phyloP scores from a whole-genome alignment of 2,113 vertebrate species.

The Arothron firmamentum region DNA sequence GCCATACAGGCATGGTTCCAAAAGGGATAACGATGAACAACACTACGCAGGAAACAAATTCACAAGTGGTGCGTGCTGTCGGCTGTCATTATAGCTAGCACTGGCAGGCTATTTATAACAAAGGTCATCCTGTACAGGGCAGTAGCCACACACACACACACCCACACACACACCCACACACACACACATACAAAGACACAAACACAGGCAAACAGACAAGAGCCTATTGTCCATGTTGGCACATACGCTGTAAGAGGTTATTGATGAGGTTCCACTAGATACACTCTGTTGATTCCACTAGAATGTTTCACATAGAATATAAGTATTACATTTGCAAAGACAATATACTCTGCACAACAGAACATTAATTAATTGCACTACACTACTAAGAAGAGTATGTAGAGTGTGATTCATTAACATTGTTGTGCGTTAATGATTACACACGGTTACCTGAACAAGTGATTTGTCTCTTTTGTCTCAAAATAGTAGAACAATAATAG shows the following conservation, averaged over 20 bases:
- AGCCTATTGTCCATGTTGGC: slow-evolving; percentile 53
- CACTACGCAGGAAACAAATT: slow-evolving; percentile 75
- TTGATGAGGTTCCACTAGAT: slow-evolving; percentile 65
- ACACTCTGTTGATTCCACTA: slow-evolving; percentile 37
- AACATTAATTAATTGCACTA: no score
- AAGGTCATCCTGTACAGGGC: slow-evolving; percentile 65
- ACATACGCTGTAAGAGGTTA: slow-evolving; percentile 62
- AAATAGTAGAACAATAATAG: slow-evolving; percentile 1
- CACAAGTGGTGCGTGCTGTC: slow-evolving; percentile 70
- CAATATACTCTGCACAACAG: no score
- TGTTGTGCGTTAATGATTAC: no score
- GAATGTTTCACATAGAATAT: slow-evolving; percentile 20
- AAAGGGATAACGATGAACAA: slow-evolving; percentile 65
- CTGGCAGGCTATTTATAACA: slow-evolving; percentile 76
- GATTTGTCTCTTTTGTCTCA: no score
- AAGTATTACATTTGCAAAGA: not conserved
- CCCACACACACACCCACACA: slow-evolving; percentile 58
- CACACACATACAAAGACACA: slow-evolving; percentile 54
- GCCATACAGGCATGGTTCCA: slow-evolving; percentile 53
- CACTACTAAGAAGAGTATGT: no score
- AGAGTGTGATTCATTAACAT: no score
- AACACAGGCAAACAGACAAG: slow-evolving; percentile 52
- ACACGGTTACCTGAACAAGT: no score
- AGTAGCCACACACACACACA: slow-evolving; percentile 51
- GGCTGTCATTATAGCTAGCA: slow-evolving; percentile 74